Evolutionary conservation across 2,888 invertebrate genomes (phyloP).

Genomic region (Cylloceria caligata): DNA sequence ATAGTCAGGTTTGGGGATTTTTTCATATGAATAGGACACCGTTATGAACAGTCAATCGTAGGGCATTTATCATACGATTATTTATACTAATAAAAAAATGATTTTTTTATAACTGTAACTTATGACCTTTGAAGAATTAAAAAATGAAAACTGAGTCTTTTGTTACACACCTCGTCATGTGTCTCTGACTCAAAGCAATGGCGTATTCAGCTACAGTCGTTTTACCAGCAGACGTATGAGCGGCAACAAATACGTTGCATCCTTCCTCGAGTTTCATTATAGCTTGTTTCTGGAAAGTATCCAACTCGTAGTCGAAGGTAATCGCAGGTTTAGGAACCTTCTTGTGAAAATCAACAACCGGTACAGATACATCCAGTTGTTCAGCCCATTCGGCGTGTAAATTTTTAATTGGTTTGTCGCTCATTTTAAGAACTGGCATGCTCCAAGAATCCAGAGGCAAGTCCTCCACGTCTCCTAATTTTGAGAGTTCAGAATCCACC

Average conservation of each 20-base stretch:
- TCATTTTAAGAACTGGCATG: conserved; percentile 90
- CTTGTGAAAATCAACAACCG: conserved; percentile 92
- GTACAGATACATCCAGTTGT: conserved; percentile 92
- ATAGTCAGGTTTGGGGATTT: too few species aligned
- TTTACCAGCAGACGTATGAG: conserved; percentile 99
- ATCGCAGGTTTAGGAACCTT: conserved; percentile 94
- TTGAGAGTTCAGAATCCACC: conserved; percentile 68
- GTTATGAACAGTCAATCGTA: too few species aligned
- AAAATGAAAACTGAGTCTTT: not conserved
- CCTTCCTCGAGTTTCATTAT: conserved; percentile 97
- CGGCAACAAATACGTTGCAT: conserved; percentile 98
- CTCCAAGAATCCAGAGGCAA: conserved; percentile 75
- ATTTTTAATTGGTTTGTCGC: conserved; percentile 84
- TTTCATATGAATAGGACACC: too few species aligned
- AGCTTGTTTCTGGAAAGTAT: conserved; percentile 99
- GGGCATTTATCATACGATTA: too few species aligned
- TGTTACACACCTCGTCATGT: conserved; percentile 92
- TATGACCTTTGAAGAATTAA: not conserved
- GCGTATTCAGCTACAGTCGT: conserved; percentile 99
- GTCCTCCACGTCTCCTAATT: conserved; percentile 57
- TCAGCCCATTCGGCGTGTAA: conserved; percentile 94
- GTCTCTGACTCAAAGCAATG: conserved; percentile 96
- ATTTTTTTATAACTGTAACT: too few species aligned
- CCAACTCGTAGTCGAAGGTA: conserved; percentile 95
- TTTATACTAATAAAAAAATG: too few species aligned